Percentiles rank a stretch among this genome's conserved stretches.
These are phyloP conservation scores for Pterophyllum scalare DNA, from an alignment of 2,113 vertebrate genomes.

Conservation along the genomic window DNA sequence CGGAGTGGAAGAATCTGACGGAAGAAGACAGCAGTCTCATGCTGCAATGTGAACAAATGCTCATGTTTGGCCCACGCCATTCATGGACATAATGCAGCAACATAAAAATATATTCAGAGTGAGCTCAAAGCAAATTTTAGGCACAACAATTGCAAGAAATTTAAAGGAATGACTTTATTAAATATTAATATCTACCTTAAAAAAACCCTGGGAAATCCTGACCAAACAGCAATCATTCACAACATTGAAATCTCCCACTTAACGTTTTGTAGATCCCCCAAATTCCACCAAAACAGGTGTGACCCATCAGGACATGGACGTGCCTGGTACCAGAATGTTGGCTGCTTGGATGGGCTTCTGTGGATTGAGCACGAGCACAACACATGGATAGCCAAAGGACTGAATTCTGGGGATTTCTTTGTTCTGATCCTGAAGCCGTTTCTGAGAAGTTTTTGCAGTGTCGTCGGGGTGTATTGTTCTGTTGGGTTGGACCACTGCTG, in stretches of 20 bases:
- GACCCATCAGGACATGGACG: not conserved
- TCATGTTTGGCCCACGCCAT: not conserved
- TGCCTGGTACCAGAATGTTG: not conserved
- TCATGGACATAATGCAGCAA: not conserved
- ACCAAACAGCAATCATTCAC: not conserved
- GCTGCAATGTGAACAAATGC: not conserved
- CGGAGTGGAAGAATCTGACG: not conserved
- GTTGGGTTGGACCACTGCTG: rapidly evolving
- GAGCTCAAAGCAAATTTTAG: not conserved
- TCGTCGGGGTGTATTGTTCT: not conserved
- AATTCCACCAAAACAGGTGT: not conserved
- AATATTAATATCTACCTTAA: not conserved
- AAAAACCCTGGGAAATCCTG: not conserved
- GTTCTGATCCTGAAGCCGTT: not conserved
- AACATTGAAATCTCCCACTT: not conserved
- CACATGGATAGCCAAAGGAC: not conserved
- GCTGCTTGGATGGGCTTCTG: not conserved
- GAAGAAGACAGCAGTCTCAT: not conserved
- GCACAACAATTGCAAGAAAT: not conserved
- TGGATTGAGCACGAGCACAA: not conserved
- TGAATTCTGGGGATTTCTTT: not conserved
- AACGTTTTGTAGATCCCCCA: not conserved
- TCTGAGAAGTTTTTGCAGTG: too few relatives aligned
- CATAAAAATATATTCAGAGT: not conserved
- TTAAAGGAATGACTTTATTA: not conserved